These are phyloP conservation scores for Callipepla squamata DNA, from an alignment of 2,113 vertebrate species.

Conservation along the genomic window DNA sequence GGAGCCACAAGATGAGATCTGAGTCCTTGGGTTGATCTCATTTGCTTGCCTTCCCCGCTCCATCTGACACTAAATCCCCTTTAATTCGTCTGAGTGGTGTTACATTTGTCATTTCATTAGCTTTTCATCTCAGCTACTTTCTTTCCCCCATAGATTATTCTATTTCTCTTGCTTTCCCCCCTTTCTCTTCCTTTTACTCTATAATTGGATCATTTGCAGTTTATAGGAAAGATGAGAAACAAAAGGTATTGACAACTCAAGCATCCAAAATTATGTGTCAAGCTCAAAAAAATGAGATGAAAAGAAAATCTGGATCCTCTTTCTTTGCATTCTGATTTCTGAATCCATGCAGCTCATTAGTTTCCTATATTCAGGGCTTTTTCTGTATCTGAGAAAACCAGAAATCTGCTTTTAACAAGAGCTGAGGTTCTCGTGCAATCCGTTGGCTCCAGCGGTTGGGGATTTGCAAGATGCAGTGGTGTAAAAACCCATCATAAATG, in stretches of 20 bases:
- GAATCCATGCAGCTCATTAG: not conserved
- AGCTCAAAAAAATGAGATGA: not conserved
- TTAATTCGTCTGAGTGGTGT: accelerated
- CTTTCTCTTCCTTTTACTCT: not conserved
- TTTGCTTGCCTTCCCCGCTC: not conserved
- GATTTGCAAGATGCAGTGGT: accelerated
- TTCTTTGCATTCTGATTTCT: conserved; percentile 22
- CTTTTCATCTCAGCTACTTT: not conserved
- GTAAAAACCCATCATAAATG: accelerated
- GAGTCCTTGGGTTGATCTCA: not conserved
- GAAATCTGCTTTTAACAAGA: not conserved
- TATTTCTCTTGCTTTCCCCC: not conserved
- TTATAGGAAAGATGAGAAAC: conserved; percentile 33
- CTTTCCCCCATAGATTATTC: not conserved
- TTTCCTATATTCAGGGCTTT: not conserved
- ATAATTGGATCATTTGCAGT: conserved; percentile 37
- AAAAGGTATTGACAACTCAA: conserved; percentile 33
- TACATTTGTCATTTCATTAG: not conserved
- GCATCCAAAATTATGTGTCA: conserved; percentile 8
- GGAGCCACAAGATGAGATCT: not conserved
- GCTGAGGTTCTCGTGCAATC: not conserved
- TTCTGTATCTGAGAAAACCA: not conserved
- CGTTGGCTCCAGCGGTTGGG: not conserved
- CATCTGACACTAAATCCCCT: not conserved
- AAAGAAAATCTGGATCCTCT: conserved; percentile 22